Conservation (phyloP, 1,140 invertebrate genomes). For the Grapholita molesta region DNA sequence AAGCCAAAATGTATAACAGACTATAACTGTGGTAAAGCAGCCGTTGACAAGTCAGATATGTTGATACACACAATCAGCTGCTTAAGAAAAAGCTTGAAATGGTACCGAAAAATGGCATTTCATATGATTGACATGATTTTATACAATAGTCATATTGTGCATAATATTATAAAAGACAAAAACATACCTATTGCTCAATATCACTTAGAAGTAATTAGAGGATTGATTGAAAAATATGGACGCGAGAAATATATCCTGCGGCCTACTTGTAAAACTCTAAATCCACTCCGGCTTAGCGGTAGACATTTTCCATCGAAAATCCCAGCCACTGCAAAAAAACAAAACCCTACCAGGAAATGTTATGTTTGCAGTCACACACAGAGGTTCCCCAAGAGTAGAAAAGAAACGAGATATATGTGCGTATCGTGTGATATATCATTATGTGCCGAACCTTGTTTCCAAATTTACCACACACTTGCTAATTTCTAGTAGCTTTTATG, state of each 20-base stretch:
- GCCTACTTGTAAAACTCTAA: conserved; percentile 20
- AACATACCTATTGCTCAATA: conserved; percentile 20
- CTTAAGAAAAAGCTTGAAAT: conserved; percentile 20
- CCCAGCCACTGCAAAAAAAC: conserved; percentile 18
- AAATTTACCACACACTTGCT: conserved; percentile 24
- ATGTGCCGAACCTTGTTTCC: conserved; percentile 24
- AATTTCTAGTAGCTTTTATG: conserved; percentile 2
- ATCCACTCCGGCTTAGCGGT: conserved; percentile 21
- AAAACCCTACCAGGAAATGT: conserved; percentile 16
- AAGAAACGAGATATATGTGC: conserved; percentile 25
- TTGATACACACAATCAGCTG: conserved; percentile 18
- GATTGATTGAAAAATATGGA: conserved; percentile 20
- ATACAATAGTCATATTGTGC: conserved; percentile 20
- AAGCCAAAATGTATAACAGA: conserved; percentile 38
- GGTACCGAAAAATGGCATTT: conserved; percentile 23
- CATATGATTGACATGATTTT: conserved; percentile 23
- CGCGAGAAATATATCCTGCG: background rate
- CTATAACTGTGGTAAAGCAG: conserved; percentile 39
- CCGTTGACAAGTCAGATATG: conserved; percentile 29
- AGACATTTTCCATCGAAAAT: conserved; percentile 24
- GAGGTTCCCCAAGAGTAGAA: conserved; percentile 9
- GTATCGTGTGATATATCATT: conserved; percentile 19
- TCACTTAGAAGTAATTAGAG: conserved; percentile 23
- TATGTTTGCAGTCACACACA: conserved; percentile 21
- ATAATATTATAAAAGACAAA: conserved; percentile 19